Conservation (phyloP, 2,888 invertebrate species). For the Stenodema calcarata region DNA sequence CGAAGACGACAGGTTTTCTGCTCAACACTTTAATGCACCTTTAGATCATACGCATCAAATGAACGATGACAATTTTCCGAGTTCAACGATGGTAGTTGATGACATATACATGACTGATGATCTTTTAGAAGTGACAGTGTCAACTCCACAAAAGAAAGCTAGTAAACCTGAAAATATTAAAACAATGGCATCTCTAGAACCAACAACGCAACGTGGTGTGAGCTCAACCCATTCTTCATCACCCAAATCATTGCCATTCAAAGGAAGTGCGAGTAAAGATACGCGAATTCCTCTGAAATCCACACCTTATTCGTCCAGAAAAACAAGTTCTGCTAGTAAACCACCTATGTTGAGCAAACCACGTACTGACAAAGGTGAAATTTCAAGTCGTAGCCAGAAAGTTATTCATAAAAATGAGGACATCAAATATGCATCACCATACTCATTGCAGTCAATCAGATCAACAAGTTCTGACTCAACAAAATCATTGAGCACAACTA, state of each 20-base stretch:
- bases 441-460: not conserved
- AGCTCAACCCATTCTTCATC: not conserved
- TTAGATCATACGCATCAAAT: not conserved
- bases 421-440: slow-evolving; percentile 12
- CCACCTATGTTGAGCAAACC: not conserved
- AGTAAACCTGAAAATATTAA: slow-evolving; percentile 21
- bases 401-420: not conserved
- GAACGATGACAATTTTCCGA: slow-evolving; percentile 11
- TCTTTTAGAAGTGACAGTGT: slow-evolving; percentile 62
- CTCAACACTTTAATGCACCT: not conserved
- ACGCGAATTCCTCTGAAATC: slow-evolving; percentile 16
- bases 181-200: slow-evolving; percentile 24
- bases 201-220: slow-evolving; percentile 6
- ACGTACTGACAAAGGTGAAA: not conserved
- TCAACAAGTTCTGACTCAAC: not conserved
- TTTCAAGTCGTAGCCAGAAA: not conserved
- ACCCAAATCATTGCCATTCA: not conserved
- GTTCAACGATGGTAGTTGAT: slow-evolving; percentile 55
- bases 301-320: not conserved
- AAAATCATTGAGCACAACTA: not conserved
- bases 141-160: slow-evolving; percentile 53
- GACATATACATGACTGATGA: slow-evolving; percentile 63
- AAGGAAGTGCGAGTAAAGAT: not conserved
- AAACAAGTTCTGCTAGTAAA: not conserved
- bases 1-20: slow-evolving; percentile 19